Conservation (phyloP, 35 echinoderm and acorn worm species). For the Chiridota heheva region DNA sequence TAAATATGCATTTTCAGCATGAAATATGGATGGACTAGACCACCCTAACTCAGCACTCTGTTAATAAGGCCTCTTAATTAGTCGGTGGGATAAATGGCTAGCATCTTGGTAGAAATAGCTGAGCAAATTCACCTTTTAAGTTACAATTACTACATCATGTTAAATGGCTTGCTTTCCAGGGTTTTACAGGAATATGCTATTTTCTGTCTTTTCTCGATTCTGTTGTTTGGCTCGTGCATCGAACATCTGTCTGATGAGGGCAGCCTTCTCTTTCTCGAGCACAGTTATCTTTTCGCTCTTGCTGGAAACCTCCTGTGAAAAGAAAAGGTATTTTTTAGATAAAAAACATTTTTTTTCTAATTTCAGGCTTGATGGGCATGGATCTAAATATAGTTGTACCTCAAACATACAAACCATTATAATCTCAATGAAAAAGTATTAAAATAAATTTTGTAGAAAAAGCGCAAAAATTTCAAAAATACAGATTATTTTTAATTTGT, state of each 20-base stretch:
- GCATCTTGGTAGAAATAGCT: no score
- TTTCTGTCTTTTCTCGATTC: slow-evolving; percentile 37
- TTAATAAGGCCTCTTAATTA: no score
- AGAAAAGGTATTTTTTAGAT: no score
- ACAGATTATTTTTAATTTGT: no score
- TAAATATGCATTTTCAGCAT: no score
- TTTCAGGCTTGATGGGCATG: not conserved
- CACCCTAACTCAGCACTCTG: no score
- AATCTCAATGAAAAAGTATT: no score
- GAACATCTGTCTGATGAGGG: slow-evolving; percentile 92
- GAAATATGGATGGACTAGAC: no score
- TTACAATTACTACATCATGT: not conserved
- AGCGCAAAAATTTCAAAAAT: no score
- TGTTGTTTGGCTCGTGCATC: slow-evolving; percentile 63
- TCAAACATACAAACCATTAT: not conserved
- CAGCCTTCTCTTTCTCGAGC: slow-evolving; percentile 82
- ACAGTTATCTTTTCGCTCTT: slow-evolving; percentile 74
- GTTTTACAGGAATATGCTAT: slow-evolving; percentile 55
- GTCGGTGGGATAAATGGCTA: no score
- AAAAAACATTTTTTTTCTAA: not conserved
- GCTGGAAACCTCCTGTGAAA: slow-evolving; percentile 81
- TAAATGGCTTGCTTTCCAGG: not conserved
- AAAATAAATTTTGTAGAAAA: no score
- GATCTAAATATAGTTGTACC: not conserved
- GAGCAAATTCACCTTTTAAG: no score